These are phyloP conservation scores for Chaetops frenatus DNA, from an alignment of 2,113 vertebrate genomes.

Conservation along the genomic window DNA sequence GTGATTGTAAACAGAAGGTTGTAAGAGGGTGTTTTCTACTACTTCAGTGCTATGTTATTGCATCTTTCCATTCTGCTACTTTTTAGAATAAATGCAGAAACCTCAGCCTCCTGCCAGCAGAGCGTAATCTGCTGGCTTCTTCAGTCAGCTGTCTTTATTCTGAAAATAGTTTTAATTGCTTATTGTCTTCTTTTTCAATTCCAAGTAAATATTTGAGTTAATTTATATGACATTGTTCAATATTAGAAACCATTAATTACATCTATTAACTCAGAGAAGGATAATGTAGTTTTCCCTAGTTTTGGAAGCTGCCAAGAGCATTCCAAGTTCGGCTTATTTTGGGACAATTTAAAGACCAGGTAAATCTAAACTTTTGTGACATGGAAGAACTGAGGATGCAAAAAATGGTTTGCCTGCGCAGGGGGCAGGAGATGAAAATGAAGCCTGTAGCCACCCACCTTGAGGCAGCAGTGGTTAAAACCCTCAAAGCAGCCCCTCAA, in stretches of 20 bases:
- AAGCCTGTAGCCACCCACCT: background rate
- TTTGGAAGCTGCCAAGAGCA: background rate
- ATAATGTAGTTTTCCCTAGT: background rate
- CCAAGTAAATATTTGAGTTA: background rate
- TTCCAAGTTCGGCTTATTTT: background rate
- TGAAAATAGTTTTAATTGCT: background rate
- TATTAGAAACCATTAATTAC: background rate
- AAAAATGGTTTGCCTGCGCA: background rate
- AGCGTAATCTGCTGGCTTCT: background rate
- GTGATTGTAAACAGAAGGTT: background rate
- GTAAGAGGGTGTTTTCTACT: background rate
- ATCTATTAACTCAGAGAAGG: background rate
- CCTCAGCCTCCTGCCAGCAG: background rate
- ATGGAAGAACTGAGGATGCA: background rate
- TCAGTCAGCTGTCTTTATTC: background rate
- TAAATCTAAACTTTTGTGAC: background rate
- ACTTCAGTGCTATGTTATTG: background rate
- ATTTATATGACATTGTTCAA: background rate
- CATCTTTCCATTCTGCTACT: background rate
- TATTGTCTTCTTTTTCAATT: background rate
- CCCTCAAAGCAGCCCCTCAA: background rate
- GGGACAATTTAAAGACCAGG: background rate
- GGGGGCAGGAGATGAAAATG: background rate
- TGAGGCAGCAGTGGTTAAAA: background rate
- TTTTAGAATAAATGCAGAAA: background rate